A percentile compares a stretch with the other conserved stretches of the same genome.
Evolutionary conservation across 2,888 invertebrate genomes (phyloP).

Genomic region (Drosophila mimetica): DNA sequence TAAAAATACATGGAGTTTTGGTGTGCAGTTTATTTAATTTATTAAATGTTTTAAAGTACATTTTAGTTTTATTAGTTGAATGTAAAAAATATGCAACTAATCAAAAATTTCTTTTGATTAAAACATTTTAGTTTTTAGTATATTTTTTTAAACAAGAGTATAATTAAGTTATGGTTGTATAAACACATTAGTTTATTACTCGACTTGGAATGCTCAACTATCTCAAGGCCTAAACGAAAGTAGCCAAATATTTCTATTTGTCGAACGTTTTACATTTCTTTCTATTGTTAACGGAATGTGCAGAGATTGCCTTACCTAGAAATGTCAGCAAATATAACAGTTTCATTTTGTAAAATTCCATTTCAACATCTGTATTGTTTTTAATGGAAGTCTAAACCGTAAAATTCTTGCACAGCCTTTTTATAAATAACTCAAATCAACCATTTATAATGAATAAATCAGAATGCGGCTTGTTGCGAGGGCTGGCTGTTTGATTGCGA

Average conservation of each 20-base stretch:
- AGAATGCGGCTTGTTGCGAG: conserved; percentile 31
- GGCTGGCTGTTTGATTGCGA: conserved; percentile 32
- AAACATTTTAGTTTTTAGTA: no score
- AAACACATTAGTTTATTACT: neutral
- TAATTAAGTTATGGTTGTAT: neutral
- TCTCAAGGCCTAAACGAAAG: neutral
- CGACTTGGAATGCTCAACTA: neutral
- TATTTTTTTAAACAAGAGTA: neutral
- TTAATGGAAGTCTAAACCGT: conserved; percentile 2
- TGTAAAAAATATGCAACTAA: no score
- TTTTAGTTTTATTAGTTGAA: no score
- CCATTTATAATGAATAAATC: conserved; percentile 62
- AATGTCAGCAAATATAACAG: neutral
- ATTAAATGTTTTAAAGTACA: no score
- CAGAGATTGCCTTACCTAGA: neutral
- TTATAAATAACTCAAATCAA: conserved; percentile 60
- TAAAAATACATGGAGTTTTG: no score
- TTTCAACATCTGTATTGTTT: conserved; percentile 9
- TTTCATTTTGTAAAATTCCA: conserved; percentile 14
- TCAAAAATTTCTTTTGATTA: no score
- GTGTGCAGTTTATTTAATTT: no score
- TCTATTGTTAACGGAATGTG: neutral
- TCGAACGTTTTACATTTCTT: neutral
- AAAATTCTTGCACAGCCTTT: conserved; percentile 53
- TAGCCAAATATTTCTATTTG: neutral